A percentile compares a stretch with the other conserved stretches of the same genome.
phyloP scores from a whole-genome alignment of 2,797 vertebrate species.

The Falco novaeseelandiae region DNA sequence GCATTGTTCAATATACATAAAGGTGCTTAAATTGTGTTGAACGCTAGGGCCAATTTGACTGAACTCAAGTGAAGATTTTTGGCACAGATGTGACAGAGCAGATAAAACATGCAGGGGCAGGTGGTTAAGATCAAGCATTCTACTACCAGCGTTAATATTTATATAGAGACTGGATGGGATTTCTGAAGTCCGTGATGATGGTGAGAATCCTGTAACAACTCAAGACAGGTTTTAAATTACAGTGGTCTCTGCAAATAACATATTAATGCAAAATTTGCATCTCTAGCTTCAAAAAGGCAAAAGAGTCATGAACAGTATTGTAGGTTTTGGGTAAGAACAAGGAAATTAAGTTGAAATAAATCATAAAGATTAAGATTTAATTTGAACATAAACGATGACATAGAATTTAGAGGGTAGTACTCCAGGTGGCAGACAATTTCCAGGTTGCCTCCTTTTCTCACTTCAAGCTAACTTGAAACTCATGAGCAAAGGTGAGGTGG shows the following conservation, averaged over 20 bases:
- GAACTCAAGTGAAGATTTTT: not conserved
- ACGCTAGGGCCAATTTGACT: not conserved
- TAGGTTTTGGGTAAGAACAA: not conserved
- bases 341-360: not conserved
- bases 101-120: not conserved
- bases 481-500: not conserved
- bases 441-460: not conserved
- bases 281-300: not conserved
- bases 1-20: not conserved
- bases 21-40: not conserved
- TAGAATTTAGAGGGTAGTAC: not conserved
- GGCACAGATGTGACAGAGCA: not conserved
- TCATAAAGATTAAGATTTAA: not conserved
- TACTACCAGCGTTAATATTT: not conserved
- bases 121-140: not conserved
- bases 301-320: not conserved
- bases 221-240: not conserved
- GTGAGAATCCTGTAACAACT: not conserved
- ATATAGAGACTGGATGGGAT: not conserved
- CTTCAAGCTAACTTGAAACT: not conserved
- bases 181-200: not conserved
- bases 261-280: not conserved
- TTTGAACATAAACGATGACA: not conserved
- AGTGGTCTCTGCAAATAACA: not conserved
- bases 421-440: not conserved